A percentile compares a stretch with the other conserved stretches of the same genome.
These are phyloP conservation scores for Nothocercus julius DNA, from an alignment of 2,113 vertebrate genomes.

Conservation along the genomic window DNA sequence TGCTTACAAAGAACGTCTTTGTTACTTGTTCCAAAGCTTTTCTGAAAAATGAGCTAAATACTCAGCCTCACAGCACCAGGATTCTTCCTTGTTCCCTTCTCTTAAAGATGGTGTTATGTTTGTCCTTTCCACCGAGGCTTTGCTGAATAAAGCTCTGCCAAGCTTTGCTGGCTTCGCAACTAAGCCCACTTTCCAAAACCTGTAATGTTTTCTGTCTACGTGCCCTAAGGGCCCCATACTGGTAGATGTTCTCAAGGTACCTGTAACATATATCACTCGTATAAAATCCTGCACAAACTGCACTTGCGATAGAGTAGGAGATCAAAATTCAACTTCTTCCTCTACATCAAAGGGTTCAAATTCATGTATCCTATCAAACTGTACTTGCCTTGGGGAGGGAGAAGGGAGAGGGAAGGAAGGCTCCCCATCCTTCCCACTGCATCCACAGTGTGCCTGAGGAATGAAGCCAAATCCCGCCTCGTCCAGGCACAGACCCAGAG, in stretches of 20 bases:
- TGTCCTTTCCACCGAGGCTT: not conserved
- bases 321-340: not conserved
- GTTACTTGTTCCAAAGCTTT: not conserved
- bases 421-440: not conserved
- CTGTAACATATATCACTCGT: not conserved
- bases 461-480: not conserved
- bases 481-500: not conserved
- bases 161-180: not conserved
- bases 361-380: not conserved
- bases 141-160: not conserved
- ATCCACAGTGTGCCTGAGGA: not conserved
- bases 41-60: not conserved
- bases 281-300: not conserved
- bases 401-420: not conserved
- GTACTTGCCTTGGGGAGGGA: not conserved
- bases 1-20: not conserved
- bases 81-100: not conserved
- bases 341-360: not conserved
- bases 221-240: not conserved
- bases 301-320: not conserved
- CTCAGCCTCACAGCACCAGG: not conserved
- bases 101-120: not conserved
- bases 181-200: not conserved
- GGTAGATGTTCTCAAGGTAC: not conserved
- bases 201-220: not conserved